A percentile compares a stretch with the other conserved stretches of the same genome.
Evolutionary conservation across 1,140 invertebrate species (phyloP).

Genomic region (Bilobella aurantiaca): DNA sequence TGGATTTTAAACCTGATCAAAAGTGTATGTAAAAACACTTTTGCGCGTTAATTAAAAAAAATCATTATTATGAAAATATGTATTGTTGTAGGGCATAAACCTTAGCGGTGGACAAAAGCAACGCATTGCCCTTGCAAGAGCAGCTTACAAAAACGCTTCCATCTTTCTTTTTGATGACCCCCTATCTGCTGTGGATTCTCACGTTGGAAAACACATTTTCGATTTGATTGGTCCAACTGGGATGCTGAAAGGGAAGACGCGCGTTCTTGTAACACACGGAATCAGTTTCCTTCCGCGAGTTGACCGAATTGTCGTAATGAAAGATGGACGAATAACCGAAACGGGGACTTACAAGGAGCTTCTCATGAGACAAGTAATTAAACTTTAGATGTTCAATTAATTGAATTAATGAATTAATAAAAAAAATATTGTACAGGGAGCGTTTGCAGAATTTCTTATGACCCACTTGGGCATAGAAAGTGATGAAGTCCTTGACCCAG

Average conservation of each 20-base stretch:
- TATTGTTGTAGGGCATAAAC: conserved; percentile 45
- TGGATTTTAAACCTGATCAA: too few relatives aligned
- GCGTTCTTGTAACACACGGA: conserved; percentile 41
- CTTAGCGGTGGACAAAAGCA: conserved; percentile 55
- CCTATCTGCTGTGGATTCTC: conserved; percentile 49
- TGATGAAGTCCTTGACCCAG: conserved; percentile 6
- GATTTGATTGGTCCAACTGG: conserved; percentile 39
- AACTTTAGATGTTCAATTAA: conserved; percentile 28
- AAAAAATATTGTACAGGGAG: conserved; percentile 22
- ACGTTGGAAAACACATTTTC: conserved; percentile 46
- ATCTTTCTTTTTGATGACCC: conserved; percentile 53
- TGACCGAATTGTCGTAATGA: conserved; percentile 1
- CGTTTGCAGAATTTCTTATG: conserved; percentile 35
- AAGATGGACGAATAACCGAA: conserved; percentile 2
- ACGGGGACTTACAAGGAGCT: conserved; percentile 41
- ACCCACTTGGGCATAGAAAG: conserved; percentile 26
- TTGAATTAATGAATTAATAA: background rate
- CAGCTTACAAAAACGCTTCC: conserved; percentile 36
- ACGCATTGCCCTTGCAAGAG: conserved; percentile 47
- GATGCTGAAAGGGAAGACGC: conserved; percentile 32
- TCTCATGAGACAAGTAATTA: conserved; percentile 27
- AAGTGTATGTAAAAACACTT: too few relatives aligned
- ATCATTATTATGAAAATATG: too few relatives aligned
- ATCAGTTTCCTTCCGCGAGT: conserved; percentile 42
- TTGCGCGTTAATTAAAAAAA: too few relatives aligned